A percentile compares a stretch with the other conserved stretches of the same genome.
These are phyloP conservation scores for Graptemys geographica DNA, from an alignment of 2,797 vertebrate genomes.

Conservation along the genomic window DNA sequence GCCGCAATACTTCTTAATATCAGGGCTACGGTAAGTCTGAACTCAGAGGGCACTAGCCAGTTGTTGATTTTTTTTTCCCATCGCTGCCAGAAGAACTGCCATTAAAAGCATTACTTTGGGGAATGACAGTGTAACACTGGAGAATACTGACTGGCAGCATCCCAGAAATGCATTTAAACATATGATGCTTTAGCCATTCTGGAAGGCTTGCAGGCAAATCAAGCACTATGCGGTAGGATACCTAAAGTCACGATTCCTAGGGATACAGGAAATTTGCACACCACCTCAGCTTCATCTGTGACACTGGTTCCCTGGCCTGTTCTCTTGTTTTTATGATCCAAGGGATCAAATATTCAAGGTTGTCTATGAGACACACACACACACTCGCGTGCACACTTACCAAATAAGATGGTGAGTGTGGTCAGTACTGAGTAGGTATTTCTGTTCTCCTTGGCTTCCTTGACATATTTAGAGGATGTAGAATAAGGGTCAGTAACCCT, in stretches of 20 bases:
- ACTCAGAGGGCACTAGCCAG: neutral
- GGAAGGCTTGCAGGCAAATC: neutral
- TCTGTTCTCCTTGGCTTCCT: conserved; percentile 72
- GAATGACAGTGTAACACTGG: neutral
- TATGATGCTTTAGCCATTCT: neutral
- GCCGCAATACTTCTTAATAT: neutral
- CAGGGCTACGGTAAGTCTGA: neutral
- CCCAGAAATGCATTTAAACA: neutral
- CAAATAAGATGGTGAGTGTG: neutral
- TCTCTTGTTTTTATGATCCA: neutral
- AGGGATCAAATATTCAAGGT: neutral
- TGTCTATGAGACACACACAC: neutral
- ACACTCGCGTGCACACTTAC: neutral
- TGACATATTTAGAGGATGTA: conserved; percentile 64
- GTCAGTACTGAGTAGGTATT: conserved; percentile 65
- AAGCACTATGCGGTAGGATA: neutral
- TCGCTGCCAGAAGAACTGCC: neutral
- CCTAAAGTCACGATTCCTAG: neutral
- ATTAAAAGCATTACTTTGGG: neutral
- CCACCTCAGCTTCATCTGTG: neutral
- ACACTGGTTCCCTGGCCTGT: accelerated
- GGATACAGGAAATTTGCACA: neutral
- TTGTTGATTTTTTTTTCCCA: neutral
- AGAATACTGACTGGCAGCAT: neutral
- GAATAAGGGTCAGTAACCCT: neutral